Conservation (phyloP, 92 coral and sea anemone genomes). For the Paramuricea clavata region DNA sequence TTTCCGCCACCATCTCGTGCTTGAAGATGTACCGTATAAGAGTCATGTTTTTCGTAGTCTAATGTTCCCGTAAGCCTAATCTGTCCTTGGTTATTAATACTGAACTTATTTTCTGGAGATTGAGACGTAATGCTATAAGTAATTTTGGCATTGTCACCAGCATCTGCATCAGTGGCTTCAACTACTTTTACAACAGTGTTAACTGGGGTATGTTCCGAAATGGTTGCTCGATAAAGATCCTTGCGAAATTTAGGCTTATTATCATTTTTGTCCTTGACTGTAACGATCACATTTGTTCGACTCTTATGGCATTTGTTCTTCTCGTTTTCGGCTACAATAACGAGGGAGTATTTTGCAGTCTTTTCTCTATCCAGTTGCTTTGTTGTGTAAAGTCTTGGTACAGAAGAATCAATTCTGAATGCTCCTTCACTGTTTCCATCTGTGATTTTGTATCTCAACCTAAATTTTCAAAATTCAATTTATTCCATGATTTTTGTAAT, state of each 20-base stretch:
- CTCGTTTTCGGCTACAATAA: constrained; percentile 1
- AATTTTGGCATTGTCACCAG: neutral
- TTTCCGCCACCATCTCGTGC: neutral
- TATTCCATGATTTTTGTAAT: too few species aligned
- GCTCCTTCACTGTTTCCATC: neutral
- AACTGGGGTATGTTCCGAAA: neutral
- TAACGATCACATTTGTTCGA: neutral
- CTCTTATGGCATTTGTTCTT: constrained; percentile 25
- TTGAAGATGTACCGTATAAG: constrained; percentile 1
- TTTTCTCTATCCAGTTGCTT: constrained; percentile 2
- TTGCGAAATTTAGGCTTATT: neutral
- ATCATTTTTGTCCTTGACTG: neutral
- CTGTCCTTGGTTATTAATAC: neutral
- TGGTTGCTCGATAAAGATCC: neutral
- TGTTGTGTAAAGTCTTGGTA: neutral
- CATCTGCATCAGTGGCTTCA: neutral
- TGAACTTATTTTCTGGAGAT: neutral
- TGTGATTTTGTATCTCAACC: neutral
- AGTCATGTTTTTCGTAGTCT: neutral
- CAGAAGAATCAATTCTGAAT: neutral
- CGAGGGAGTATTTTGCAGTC: neutral
- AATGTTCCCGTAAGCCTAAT: neutral
- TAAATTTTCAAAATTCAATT: neutral
- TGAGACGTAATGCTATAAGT: neutral
- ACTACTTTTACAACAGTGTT: neutral